Base-by-base conservation (phyloP, 2,113 vertebrate species). In the Xenopus laevis region DNA sequence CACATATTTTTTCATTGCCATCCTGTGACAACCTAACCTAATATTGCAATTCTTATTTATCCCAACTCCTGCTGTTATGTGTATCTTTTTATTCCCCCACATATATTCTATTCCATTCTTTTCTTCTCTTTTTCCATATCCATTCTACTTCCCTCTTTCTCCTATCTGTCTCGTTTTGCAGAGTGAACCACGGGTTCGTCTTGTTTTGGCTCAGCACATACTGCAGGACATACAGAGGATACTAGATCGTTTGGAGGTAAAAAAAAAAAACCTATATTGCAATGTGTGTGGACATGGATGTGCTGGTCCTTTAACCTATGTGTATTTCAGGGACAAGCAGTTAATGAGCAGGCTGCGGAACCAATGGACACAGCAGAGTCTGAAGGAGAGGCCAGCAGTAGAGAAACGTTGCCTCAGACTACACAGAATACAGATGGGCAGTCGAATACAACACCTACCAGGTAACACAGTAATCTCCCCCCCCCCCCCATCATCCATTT, bases 201-300 rank as follows among this genome's bases (percentile, higher is more conserved):
- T 97, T 53, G 89, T 95, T 50, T 81, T 96, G 84, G 94, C 94
- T 4, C 94, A 96, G 82, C 94, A 94, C 74, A 89, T 97, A 85
- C 88, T 96, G 66, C 88, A 94, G 68, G 94, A 97, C 27, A 87
- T 93, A 47, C 91, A 91, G 70, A 85, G 91, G 47, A 84, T 95
- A 62, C 84, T 97, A 18, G 85, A 88, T 40, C 89, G 94, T 46
- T 91, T 96, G 80, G 94, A 96, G 91, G 95, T 94, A 71, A 85
- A 83, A 77, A 71, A 85, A 83, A 77, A 44, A 55, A 20, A 71
- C 66, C 1, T 10, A 17, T 0, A 13, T 13, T 3, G 0, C 10
- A 13, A n/a, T 6, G 52, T 27, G 2, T 7, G 9, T 16, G 61
- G n/a, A 7, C 17, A 15, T 52, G 47, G 17, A n/a, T 53, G n/a